Conservation (phyloP, 2,888 invertebrate species). For the Epinotia nisella region DNA sequence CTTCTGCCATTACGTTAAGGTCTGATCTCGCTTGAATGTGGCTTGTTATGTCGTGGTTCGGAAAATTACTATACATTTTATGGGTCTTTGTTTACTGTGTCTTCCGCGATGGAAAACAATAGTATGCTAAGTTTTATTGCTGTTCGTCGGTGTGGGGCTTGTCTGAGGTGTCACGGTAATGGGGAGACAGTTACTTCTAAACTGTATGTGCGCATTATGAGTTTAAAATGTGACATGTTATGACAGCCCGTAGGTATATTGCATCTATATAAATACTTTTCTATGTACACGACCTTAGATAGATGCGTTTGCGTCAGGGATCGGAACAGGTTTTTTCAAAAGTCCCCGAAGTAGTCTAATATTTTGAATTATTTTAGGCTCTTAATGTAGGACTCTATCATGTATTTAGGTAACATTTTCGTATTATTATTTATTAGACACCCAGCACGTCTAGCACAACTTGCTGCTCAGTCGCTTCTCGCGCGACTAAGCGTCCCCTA, state of each 20-base stretch:
- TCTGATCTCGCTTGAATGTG: neutral
- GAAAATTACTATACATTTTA: constrained; percentile 25
- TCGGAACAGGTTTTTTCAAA: no score
- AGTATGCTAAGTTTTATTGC: constrained; percentile 31
- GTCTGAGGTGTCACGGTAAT: constrained; percentile 22
- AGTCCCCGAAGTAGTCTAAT: no score
- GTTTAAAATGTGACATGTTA: neutral
- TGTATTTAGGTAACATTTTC: no score
- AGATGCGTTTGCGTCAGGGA: no score
- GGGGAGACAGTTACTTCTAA: constrained; percentile 11
- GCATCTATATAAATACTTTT: neutral
- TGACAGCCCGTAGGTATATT: neutral
- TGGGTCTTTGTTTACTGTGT: constrained; percentile 33
- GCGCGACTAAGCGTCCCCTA: no score
- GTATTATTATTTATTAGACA: no score
- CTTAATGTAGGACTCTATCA: no score
- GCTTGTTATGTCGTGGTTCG: neutral
- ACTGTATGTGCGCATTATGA: constrained; percentile 1
- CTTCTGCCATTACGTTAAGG: neutral
- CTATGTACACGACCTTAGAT: neutral
- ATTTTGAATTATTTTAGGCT: no score
- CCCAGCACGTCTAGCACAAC: no score
- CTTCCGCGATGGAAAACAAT: constrained; percentile 34
- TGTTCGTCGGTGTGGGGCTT: constrained; percentile 15
- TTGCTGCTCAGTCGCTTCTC: no score